A percentile compares a stretch with the other conserved stretches of the same genome.
These are phyloP conservation scores for Anhinga rufa DNA, from an alignment of 2,113 vertebrate species.

Conservation along the genomic window DNA sequence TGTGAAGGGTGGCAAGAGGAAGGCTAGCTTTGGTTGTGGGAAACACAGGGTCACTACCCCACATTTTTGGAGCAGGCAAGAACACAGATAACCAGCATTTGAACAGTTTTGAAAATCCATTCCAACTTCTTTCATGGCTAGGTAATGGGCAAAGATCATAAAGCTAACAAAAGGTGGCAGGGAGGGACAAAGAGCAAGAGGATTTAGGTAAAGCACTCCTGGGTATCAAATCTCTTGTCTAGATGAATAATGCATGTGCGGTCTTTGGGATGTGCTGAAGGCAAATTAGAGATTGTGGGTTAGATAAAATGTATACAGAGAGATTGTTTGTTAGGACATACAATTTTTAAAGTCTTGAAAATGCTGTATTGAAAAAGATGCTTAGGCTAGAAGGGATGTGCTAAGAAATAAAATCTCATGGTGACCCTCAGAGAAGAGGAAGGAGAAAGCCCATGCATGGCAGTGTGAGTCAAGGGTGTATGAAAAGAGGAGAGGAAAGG, in stretches of 20 bases:
- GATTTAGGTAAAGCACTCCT: not conserved
- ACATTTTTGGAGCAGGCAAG: not conserved
- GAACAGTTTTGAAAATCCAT: not conserved
- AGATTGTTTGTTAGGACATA: not conserved
- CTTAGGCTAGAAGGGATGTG: not conserved
- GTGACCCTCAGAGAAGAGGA: not conserved
- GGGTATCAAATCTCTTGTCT: not conserved
- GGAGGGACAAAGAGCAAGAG: not conserved
- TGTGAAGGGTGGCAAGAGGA: not conserved
- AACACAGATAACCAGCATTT: not conserved
- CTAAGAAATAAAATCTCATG: not conserved
- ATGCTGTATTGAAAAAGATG: not conserved
- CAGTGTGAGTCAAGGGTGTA: not conserved
- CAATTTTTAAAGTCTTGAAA: not conserved
- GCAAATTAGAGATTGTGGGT: not conserved
- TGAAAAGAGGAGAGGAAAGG: not conserved
- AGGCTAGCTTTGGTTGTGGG: not conserved
- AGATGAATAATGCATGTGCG: not conserved
- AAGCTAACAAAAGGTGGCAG: not conserved
- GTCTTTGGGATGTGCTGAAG: not conserved
- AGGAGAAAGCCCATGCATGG: not conserved
- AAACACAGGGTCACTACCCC: not conserved
- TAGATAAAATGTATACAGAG: not conserved
- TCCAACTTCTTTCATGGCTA: not conserved
- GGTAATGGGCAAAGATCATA: not conserved